Conservation (phyloP, 2,113 vertebrate genomes). For the Misgurnus anguillicaudatus region DNA sequence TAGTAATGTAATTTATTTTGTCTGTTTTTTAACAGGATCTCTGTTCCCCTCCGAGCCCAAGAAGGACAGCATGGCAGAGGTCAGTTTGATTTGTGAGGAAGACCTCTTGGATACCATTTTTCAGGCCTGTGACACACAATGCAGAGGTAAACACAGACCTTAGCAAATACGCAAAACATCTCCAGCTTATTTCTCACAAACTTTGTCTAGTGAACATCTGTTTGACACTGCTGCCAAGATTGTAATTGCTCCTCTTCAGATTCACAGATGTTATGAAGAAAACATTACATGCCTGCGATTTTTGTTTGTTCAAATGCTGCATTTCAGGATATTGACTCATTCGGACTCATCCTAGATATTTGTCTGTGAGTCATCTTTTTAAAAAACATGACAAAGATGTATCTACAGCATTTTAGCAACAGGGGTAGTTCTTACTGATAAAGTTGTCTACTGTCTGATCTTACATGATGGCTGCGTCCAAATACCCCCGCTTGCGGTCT, state of each 20-base stretch:
- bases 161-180: too few species aligned
- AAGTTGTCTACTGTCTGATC: neutral
- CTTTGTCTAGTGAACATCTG: neutral
- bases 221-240: neutral
- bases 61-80: slow-evolving; percentile 63
- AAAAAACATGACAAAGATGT: too few species aligned
- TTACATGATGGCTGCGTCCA: neutral
- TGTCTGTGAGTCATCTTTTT: too few species aligned
- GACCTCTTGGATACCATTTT: slow-evolving; percentile 86
- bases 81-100: slow-evolving; percentile 81
- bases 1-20: neutral
- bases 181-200: too few species aligned
- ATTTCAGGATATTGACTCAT: neutral
- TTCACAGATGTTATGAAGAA: neutral
- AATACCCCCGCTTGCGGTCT: neutral
- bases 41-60: slow-evolving; percentile 56
- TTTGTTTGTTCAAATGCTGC: neutral
- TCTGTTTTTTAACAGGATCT: slow-evolving; percentile 48
- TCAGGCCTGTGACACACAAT: slow-evolving; percentile 80
- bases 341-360: neutral
- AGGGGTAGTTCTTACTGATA: neutral
- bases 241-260: neutral
- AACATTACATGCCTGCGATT: too few species aligned
- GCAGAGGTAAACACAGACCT: slow-evolving; percentile 75
- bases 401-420: neutral